Percentiles rank a stretch among this genome's conserved stretches.
Conservation (phyloP, 2,113 vertebrate species). For the Gambusia affinis region DNA sequence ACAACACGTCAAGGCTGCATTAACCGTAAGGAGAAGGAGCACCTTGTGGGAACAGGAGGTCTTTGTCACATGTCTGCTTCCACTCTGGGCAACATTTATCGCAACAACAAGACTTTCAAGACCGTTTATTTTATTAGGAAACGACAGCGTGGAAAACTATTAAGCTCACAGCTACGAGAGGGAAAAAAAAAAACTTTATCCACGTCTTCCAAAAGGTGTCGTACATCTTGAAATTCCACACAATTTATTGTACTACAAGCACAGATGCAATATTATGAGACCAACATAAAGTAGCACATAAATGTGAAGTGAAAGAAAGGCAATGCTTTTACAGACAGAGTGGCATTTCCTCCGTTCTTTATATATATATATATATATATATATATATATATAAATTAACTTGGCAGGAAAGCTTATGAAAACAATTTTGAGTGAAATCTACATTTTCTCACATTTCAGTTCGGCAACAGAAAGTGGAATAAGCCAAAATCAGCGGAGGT, state of each 20-base stretch:
- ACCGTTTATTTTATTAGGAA: not conserved
- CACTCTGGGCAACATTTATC: not conserved
- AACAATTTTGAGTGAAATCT: not conserved
- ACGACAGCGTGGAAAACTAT: not conserved
- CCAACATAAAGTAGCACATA: too few species aligned
- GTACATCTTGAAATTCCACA: not conserved
- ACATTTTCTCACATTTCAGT: too few species aligned
- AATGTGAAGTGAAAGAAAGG: too few species aligned
- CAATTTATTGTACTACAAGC: not conserved
- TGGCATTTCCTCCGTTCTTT: not conserved
- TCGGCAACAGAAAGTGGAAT: not conserved
- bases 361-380: not conserved
- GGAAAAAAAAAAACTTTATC: not conserved
- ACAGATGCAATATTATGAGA: not conserved
- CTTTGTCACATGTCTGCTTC: not conserved
- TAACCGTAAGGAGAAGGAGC: not conserved
- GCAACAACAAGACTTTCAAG: not conserved
- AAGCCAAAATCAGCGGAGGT: not conserved
- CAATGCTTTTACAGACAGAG: not conserved
- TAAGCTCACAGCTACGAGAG: not conserved
- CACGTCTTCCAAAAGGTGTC: too few species aligned
- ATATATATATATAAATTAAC: not conserved
- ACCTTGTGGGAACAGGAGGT: not conserved
- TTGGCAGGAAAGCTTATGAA: not conserved
- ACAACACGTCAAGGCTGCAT: not conserved